These are phyloP conservation scores for Neotoxoptera formosana DNA, from an alignment of 1,140 invertebrate genomes.

Conservation along the genomic window DNA sequence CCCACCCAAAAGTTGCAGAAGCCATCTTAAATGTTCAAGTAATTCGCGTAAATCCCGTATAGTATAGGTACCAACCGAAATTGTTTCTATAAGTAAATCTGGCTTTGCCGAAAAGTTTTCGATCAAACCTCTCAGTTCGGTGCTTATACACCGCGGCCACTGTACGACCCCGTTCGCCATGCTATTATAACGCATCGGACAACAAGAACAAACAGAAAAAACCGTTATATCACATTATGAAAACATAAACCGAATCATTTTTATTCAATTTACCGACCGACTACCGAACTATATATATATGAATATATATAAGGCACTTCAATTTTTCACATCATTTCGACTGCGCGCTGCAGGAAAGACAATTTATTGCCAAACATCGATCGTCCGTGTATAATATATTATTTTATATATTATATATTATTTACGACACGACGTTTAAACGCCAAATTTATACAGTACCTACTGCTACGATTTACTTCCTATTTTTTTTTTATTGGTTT, in stretches of 20 bases:
- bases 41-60: not conserved
- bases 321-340: not conserved
- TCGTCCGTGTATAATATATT: not conserved
- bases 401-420: not conserved
- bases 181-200: too few species aligned
- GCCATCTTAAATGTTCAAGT: not conserved
- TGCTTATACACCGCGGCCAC: not conserved
- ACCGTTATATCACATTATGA: not conserved
- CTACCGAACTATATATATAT: not conserved
- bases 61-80: not conserved
- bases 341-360: not conserved
- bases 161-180: not conserved
- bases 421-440: not conserved
- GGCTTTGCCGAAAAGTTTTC: not conserved
- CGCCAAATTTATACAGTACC: not conserved
- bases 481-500: not conserved
- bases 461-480: not conserved
- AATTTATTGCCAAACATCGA: not conserved
- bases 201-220: not conserved
- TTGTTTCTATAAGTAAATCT: not conserved
- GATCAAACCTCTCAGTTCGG: not conserved
- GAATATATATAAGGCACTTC: not conserved
- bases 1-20: not conserved
- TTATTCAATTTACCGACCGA: not conserved
- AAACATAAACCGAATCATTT: not conserved